Percentiles rank a stretch among this genome's conserved stretches.
Evolutionary conservation across 2,888 invertebrate genomes (phyloP).

Genomic region (Brachycybe producta): DNA sequence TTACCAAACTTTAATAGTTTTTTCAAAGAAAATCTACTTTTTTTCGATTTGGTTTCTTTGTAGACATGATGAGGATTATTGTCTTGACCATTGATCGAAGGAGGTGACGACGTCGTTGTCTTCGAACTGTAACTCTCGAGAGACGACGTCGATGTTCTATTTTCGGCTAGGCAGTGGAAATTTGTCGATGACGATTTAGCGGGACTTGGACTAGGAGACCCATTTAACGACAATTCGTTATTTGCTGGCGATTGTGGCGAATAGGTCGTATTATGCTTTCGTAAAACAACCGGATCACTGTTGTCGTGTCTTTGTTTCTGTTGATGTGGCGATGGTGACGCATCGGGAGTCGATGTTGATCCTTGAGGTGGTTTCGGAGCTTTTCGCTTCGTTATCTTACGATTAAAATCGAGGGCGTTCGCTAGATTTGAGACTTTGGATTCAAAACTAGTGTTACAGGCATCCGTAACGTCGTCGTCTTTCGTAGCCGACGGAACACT

Average conservation of each 20-base stretch:
- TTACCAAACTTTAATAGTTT: constrained; percentile 57
- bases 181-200: neutral
- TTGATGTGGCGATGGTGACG: no score
- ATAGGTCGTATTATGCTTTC: no score
- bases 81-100: neutral
- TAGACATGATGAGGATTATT: neutral
- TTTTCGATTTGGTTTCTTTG: constrained; percentile 24
- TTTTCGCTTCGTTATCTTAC: constrained; percentile 20
- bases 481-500: no score
- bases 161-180: neutral
- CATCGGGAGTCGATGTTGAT: no score
- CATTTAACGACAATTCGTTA: neutral
- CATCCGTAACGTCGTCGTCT: no score
- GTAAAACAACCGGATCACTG: no score
- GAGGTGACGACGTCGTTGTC: neutral
- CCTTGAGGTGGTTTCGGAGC: constrained; percentile 22
- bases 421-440: constrained; percentile 13
- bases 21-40: constrained; percentile 61
- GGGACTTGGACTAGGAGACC: neutral
- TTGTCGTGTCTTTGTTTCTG: no score
- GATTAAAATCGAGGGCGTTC: constrained; percentile 19
- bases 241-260: no score
- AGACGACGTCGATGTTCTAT: neutral
- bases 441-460: constrained; percentile 10
- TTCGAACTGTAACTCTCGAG: neutral